Base-by-base conservation (phyloP, 2,888 invertebrate species). In the Drosophila yooni region DNA sequence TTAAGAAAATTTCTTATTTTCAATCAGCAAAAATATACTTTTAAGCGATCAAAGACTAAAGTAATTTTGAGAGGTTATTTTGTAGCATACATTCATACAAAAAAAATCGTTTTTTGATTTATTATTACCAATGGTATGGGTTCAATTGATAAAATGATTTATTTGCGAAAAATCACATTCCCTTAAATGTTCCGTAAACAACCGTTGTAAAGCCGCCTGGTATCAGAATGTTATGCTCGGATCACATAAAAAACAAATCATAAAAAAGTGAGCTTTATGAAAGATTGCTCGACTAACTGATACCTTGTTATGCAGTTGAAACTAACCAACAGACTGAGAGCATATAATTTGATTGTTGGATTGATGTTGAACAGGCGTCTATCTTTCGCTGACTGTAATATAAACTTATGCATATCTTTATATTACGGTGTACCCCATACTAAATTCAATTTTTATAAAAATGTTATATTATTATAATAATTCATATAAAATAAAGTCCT, bases 161-260 rank as follows among this genome's bases (percentile, higher is more conserved):
- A 21, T 3, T 31, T 38, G 38, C 21, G 38, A 40, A 50, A 8
- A 40, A 13, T 18, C 6, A 31, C 36, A 21, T 68, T 53, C n/a
- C 18, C 13, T 29, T 31, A n/a, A 25, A 25, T 21, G 3, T 52
- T 36, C 11, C 29, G 33, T 1, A 36, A 70, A 59, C 54, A 40
- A 63, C 63, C 61, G n/a, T 33, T 50, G 53, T 38, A 59, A 66
- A 21, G 50, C 33, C 33, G 10, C 36, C 61, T 50, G 51, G 51
- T 67, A 59, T 58, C 52, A 21, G 53, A 63, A 34, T 70, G n/a
- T 36, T 64, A 27, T 56, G 46, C 27, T 29, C 34, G 38, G 60
- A 48, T 76, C 63, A 52, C 40, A 76, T 76, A 73, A 79, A 79
- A 63, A 13, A 31, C 40, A 52, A 57, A 43, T 60, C n/a, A 54